A percentile compares a stretch with the other conserved stretches of the same genome.
phyloP scores from a whole-genome alignment of 2,113 vertebrate genomes.

The Laticauda colubrina region DNA sequence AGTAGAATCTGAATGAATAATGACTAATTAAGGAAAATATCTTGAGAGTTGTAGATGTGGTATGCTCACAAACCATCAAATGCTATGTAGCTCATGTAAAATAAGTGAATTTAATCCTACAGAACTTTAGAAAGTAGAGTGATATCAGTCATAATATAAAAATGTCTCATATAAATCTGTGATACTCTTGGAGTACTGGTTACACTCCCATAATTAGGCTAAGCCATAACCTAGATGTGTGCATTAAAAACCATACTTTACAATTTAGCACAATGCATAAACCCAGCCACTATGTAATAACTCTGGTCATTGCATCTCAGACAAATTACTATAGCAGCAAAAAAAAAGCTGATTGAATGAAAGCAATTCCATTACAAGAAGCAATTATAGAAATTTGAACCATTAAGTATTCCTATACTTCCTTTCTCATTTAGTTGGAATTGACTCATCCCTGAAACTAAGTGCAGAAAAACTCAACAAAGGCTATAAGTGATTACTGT shows the following conservation, averaged over 20 bases:
- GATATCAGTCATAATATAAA: neutral
- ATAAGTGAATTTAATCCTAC: neutral
- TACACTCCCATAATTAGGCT: neutral
- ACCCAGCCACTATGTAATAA: neutral
- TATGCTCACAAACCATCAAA: neutral
- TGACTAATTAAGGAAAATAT: neutral
- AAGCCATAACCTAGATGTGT: neutral
- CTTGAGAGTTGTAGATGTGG: neutral
- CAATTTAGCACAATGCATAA: neutral
- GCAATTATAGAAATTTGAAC: neutral
- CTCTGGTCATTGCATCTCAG: neutral
- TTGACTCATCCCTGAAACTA: neutral
- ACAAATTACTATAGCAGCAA: neutral
- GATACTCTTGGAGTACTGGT: neutral
- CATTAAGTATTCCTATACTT: neutral
- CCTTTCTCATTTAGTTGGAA: neutral
- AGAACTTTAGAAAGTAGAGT: neutral
- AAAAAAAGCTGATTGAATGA: neutral
- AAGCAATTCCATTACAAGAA: neutral
- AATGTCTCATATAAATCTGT: neutral
- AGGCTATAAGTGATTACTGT: neutral
- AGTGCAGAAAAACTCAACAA: neutral
- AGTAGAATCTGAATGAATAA: neutral
- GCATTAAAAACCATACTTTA: neutral
- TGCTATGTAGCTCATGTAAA: neutral